Percentiles rank a stretch among this genome's conserved stretches.
phyloP scores from a whole-genome alignment of 2,113 vertebrate species.

The Tylochromis polylepis region DNA sequence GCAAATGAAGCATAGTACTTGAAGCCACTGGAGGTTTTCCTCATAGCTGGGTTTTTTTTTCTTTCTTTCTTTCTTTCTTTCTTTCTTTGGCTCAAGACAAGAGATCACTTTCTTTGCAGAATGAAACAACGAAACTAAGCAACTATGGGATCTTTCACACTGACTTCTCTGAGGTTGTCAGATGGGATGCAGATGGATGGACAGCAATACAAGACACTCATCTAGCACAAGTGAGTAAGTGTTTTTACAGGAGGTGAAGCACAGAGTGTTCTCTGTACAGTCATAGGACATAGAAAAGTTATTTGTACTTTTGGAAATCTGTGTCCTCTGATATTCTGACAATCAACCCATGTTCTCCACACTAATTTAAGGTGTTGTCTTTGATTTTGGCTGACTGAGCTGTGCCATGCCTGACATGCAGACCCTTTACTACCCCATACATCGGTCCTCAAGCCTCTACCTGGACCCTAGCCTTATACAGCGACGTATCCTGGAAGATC shows the following conservation, averaged over 20 bases:
- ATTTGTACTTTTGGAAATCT: background rate
- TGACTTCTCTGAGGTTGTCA: background rate
- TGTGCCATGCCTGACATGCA: slow-evolving; percentile 71
- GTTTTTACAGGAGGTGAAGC: background rate
- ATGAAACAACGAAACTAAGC: background rate
- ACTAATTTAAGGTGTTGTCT: slow-evolving; percentile 45
- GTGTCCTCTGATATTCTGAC: background rate
- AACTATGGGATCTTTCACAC: background rate
- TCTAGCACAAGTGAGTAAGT: slow-evolving; percentile 19
- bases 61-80: background rate
- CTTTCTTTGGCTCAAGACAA: background rate
- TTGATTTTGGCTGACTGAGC: background rate
- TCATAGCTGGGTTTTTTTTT: background rate
- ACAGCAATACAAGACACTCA: background rate
- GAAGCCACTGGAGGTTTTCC: background rate
- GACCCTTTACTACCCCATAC: slow-evolving; percentile 50
- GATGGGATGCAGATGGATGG: background rate
- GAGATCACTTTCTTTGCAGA: background rate
- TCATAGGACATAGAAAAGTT: background rate
- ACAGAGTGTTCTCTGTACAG: background rate
- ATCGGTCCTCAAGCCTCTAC: slow-evolving; percentile 2
- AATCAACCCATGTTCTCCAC: background rate
- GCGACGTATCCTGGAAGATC: slow-evolving; percentile 80
- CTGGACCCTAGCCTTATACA: slow-evolving; percentile 54
- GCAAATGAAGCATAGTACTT: background rate